These are phyloP conservation scores for Dendronephthya gigantea DNA, from an alignment of 64 coral and sea anemone species.

Conservation along the genomic window DNA sequence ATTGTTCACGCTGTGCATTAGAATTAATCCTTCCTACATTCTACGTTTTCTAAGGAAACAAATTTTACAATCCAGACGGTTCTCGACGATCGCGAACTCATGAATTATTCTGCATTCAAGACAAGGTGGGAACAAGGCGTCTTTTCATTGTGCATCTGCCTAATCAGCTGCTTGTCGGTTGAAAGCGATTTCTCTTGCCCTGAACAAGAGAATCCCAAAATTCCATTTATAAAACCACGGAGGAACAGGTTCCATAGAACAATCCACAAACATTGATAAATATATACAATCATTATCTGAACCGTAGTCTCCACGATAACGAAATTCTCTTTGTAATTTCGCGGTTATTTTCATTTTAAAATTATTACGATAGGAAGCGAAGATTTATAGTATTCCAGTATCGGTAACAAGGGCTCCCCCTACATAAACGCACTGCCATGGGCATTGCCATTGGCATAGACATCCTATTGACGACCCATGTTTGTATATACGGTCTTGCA, in stretches of 20 bases:
- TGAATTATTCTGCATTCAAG: background rate
- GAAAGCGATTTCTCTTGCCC: background rate
- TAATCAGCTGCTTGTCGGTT: background rate
- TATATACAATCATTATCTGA: too few relatives aligned
- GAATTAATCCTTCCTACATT: background rate
- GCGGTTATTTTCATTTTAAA: too few relatives aligned
- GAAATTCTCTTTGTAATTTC: too few relatives aligned
- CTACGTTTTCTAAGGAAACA: background rate
- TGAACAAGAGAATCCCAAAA: background rate
- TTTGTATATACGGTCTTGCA: background rate
- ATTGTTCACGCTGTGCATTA: background rate
- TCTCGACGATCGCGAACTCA: background rate
- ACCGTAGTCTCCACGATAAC: too few relatives aligned
- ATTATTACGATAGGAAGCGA: too few relatives aligned
- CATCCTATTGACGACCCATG: background rate
- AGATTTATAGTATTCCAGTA: too few relatives aligned
- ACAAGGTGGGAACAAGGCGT: background rate
- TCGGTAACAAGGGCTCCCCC: background rate
- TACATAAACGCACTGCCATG: background rate
- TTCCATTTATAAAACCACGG: background rate
- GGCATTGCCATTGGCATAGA: background rate
- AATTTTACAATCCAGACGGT: background rate
- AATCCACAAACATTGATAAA: too few relatives aligned
- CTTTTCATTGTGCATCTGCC: background rate
- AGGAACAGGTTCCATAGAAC: background rate